Evolutionary conservation across 2,888 invertebrate genomes (phyloP).

Genomic region (Leptinotarsa peninsularis): DNA sequence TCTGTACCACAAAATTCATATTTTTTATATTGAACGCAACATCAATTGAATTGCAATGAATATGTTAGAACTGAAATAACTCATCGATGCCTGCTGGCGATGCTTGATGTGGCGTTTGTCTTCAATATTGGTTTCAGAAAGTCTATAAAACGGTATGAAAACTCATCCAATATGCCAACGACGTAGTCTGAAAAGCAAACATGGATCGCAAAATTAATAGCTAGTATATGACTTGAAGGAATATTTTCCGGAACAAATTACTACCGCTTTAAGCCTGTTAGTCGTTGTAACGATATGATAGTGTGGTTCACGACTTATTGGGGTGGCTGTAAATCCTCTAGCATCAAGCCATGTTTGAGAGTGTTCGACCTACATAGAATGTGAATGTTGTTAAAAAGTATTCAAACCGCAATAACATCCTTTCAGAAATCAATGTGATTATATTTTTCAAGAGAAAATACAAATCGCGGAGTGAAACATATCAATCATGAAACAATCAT

Average conservation of each 20-base stretch:
- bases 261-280: background rate
- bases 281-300: background rate
- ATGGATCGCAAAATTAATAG: slow-evolving; percentile 42
- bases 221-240: slow-evolving; percentile 37
- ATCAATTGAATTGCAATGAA: slow-evolving; percentile 27
- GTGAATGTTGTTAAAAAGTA: too few relatives aligned
- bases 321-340: too few relatives aligned
- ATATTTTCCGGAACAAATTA: slow-evolving; percentile 27
- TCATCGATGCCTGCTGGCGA: slow-evolving; percentile 1
- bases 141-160: slow-evolving; percentile 42
- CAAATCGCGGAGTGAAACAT: too few relatives aligned
- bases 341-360: too few relatives aligned
- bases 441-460: too few relatives aligned
- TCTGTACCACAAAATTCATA: too few relatives aligned
- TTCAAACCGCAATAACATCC: too few relatives aligned
- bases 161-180: slow-evolving; percentile 43
- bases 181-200: slow-evolving; percentile 40
- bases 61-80: slow-evolving; percentile 27
- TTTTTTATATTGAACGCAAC: background rate
- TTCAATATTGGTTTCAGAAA: slow-evolving; percentile 37
- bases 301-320: background rate
- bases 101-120: slow-evolving; percentile 31
- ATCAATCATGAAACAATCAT: too few relatives aligned
- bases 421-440: too few relatives aligned
- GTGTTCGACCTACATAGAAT: too few relatives aligned